Base-by-base conservation (phyloP, 1,140 invertebrate species). In the Drosophila baimaii region DNA sequence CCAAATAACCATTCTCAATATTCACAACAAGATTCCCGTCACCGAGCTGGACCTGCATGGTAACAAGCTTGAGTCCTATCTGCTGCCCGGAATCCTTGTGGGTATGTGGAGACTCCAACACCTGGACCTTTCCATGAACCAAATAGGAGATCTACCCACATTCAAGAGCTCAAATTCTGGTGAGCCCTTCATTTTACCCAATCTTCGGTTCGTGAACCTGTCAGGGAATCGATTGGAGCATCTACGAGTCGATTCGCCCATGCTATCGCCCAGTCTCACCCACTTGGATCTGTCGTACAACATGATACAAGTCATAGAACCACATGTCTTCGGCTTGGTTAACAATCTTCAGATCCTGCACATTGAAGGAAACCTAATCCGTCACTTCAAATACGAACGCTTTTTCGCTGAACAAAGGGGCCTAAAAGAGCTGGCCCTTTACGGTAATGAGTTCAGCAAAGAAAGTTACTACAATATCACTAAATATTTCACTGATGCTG, bases 91-190 rank as follows among this genome's bases (percentile, higher is more conserved):
- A 3, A 23, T 82, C 15, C 44, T 90, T 5, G 39, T 57, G n/a
- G 86, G 76, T 35, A 90, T 91, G 86, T 73, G 77, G 73, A 80
- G 88, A 55, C 51, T 91, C 7, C 78, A 81, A 29, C 59, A 46
- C 4, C 35, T 91, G 47, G 86, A 91, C 41, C 52, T 91, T 9
- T 85, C 89, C 9, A 66, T 63, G 7, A 91, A 91, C 33, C 68
- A 69, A 7, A 59, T 91, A 31, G 49, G 58, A 2, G 41, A 73
- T 0, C 27, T 88, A 6, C 41, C 54, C 1, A 13, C 41, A 12
- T 46, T 6, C 19, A 2, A 29, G 21, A 21, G 7, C 12, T 23
- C 2, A 4, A 29, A 31, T n/a, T 12, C 9, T 1, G 19, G 15
- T 19, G 41, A 31, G 10, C 5, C 21, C 6, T 29, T 59, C 12